phyloP scores from a whole-genome alignment of 2,797 vertebrate species.

The Fistularia commersonii region DNA sequence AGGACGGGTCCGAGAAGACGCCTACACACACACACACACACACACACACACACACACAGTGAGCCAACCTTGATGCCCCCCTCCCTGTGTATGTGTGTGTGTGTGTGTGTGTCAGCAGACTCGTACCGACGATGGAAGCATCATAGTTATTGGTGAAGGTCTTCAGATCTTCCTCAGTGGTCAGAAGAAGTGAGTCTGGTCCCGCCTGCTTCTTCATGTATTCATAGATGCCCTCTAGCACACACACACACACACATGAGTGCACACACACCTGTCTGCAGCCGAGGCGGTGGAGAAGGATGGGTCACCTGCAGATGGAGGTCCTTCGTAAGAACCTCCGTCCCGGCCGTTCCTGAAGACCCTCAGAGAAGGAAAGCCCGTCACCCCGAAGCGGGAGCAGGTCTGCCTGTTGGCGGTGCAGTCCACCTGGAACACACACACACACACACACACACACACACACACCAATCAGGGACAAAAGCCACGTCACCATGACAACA shows the following conservation, averaged over 20 bases:
- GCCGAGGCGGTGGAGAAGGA: no score
- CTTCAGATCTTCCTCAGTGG: conserved; percentile 59
- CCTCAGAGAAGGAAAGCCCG: conserved; percentile 76
- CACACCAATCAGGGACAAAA: not conserved
- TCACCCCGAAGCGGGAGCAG: conserved; percentile 67
- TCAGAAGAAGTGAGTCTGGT: conserved; percentile 67
- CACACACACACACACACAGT: not conserved
- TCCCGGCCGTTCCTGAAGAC: conserved; percentile 74
- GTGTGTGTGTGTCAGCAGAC: not conserved
- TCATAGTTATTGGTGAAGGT: conserved; percentile 67
- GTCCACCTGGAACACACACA: conserved; percentile 64
- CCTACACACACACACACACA: conserved; percentile 40
- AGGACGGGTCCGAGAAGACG: conserved; percentile 60
- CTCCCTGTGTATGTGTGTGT: no score
- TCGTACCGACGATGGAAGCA: conserved; percentile 70
- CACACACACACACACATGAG: conserved; percentile 17
- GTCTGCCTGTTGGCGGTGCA: conserved; percentile 62
- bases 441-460: not conserved
- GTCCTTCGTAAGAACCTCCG: conserved; percentile 68
- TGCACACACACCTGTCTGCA: not conserved
- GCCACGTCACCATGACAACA: no score
- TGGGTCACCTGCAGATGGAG: conserved; percentile 58
- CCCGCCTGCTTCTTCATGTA: conserved; percentile 74
- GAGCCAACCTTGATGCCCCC: no score
- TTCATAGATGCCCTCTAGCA: conserved; percentile 68